Percentiles rank a stretch among this genome's conserved stretches.
Conservation (phyloP, 2,888 invertebrate genomes). For the Tridacna crocea region DNA sequence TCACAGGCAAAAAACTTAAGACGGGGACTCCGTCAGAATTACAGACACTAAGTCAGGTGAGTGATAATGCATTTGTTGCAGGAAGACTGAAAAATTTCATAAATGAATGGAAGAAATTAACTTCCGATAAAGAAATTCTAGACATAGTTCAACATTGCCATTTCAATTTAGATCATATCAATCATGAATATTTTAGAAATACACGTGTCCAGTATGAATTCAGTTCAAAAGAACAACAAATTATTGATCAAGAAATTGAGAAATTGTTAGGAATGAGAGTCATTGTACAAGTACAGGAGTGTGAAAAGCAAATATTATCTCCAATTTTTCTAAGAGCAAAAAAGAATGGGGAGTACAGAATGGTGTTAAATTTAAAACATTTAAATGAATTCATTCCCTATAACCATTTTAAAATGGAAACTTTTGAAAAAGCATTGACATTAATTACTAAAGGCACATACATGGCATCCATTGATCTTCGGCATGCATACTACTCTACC, state of each 20-base stretch:
- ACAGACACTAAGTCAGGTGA: neutral
- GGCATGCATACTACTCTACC: constrained; percentile 23
- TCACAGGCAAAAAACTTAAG: constrained; percentile 9
- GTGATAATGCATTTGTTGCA: constrained; percentile 25
- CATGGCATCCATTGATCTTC: constrained; percentile 42
- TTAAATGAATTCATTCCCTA: constrained; percentile 30
- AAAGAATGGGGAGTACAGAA: constrained; percentile 37
- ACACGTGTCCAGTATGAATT: constrained; percentile 13
- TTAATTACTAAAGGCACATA: constrained; percentile 21
- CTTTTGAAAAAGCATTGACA: neutral
- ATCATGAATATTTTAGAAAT: neutral
- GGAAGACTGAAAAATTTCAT: constrained; percentile 39
- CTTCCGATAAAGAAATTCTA: constrained; percentile 31
- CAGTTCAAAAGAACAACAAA: neutral
- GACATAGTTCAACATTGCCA: constrained; percentile 40
- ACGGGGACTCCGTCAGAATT: constrained; percentile 1
- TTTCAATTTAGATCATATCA: constrained; percentile 16
- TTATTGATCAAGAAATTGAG: constrained; percentile 34
- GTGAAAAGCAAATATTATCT: constrained; percentile 20
- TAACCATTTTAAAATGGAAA: constrained; percentile 46
- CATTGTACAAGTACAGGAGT: neutral
- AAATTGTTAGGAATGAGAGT: constrained; percentile 29
- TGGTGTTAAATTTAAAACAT: constrained; percentile 41
- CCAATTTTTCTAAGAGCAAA: constrained; percentile 19
- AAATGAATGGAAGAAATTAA: constrained; percentile 38